Base-by-base conservation (phyloP, 1,140 invertebrate species). In the Streblospio benedicti region DNA sequence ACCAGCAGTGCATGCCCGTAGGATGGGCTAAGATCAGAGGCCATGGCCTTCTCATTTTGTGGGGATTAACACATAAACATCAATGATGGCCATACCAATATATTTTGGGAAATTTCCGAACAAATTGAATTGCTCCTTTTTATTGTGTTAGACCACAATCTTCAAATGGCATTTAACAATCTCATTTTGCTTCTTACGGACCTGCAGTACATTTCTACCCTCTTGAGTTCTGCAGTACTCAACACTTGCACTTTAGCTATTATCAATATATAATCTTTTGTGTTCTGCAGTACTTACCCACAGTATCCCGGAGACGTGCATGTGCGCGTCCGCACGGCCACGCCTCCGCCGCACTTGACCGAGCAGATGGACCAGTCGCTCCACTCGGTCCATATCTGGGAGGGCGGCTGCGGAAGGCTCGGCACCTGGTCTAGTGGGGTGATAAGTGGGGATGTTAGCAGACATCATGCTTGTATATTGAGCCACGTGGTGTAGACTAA, bases 331-430 rank as follows among this genome's bases (percentile, higher is more conserved):
- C 59, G 27, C 18, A 44, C 23, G 18, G 23, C 35, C 0, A 55
- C 28, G 27, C 44, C 51, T 18, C 59, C 59, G 18, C 59, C 59
- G 44, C 59, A 61, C 4, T 14, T 43, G n/a, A 35, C 9, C 14
- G 52, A 49, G 27, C 59, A 61, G 18, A 27, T 47, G 6, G 23
- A 28, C 59, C 59, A 61, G 25, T 32, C 25, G 14, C 52, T 32
- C 59, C 59, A 61, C 18, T 18, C 38, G 16, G 20, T 20, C 59
- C 59, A 61, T 14, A 56, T n/a, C n/a, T 32, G 56, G 56, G 27
- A 43, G 20, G 31, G 53, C 28, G n/a, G 25, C 32, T 5, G 28
- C 28, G 2, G 53, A 27, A 4, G 32, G 20, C 4, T 31, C 27
- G 32, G 38, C 23, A 35, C 27, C 53, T n/a, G 18, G 32, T 9